Base-by-base conservation (phyloP, 1,140 invertebrate species). In the Scaptodrosophila lebanonensis region DNA sequence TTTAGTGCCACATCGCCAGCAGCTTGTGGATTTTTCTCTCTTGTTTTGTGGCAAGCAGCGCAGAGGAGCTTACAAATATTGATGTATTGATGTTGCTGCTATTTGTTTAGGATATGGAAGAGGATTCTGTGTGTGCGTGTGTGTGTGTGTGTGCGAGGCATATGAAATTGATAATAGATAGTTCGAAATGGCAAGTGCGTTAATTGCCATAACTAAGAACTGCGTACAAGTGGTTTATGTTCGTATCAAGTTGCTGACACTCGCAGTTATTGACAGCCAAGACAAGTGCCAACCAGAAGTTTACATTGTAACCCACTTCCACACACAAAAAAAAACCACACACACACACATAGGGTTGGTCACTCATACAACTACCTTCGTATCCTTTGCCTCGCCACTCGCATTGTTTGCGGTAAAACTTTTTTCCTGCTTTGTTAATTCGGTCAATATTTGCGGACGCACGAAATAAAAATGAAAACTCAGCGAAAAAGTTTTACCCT, bases 391-490 rank as follows among this genome's bases (percentile, higher is more conserved):
- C n/a, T 73, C 48, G 48, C 51, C 12, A 39, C 44, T 65, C 45
- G 52, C 56, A 45, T 52, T 76, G 62, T 76, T 76, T 76, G 71
- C 62, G 66, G 71, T 66, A 33, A 66, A 69, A 76, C 50, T 61
- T 68, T 77, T 67, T 58, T 17, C 38, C 65, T 66, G 75, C 61
- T 79, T 82, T 79, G 75, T 79, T 79, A 79, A 79, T 79, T 79
- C 75, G 75, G 75, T 82, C 75, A 79, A 79, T 79, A 79, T 79
- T 79, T 79, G 75, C 75, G 66, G 75, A 82, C 75, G 75, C 75
- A 82, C 75, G 75, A 79, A 79, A 79, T 82, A 73, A 79, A 82
- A 79, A 79, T 77, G 73, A 73, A 77, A 79, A 69, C 60, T 79
- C 68, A 66, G 75, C 69, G 58, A 13, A 68, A 77, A 77, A 77